phyloP scores from a whole-genome alignment of 2,113 vertebrate genomes.

The Rhynchomys soricoides region DNA sequence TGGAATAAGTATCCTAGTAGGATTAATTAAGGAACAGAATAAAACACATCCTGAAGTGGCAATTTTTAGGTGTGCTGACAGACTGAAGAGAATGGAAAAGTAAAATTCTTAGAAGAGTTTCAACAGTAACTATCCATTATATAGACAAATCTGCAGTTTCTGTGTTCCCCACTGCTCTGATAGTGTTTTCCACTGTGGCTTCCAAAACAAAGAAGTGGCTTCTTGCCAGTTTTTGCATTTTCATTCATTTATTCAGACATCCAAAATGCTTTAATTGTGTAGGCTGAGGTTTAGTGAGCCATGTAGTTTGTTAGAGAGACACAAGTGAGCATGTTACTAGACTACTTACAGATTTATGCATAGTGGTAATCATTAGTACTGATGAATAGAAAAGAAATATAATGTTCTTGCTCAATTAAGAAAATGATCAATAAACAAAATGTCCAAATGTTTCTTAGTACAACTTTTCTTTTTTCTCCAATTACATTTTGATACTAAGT shows the following conservation, averaged over 20 bases:
- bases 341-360: conserved; percentile 48
- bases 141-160: not conserved
- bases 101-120: conserved; percentile 45
- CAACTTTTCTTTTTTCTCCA: not conserved
- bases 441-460: not conserved
- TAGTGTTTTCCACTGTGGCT: conserved; percentile 25
- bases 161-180: not conserved
- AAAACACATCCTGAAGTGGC: not conserved
- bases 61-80: conserved; percentile 52
- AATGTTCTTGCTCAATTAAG: conserved; percentile 41
- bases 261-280: conserved; percentile 16
- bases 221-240: conserved; percentile 33
- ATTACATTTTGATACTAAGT: conserved; percentile 21
- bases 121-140: not conserved
- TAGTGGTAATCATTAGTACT: conserved; percentile 18
- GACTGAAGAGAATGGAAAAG: conserved; percentile 6
- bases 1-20: not conserved
- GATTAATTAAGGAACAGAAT: conserved; percentile 38
- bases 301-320: not conserved
- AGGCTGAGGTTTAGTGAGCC: conserved; percentile 22
- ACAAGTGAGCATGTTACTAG: conserved; percentile 2
- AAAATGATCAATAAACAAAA: conserved; percentile 57
- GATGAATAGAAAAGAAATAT: not conserved
- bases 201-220: conserved; percentile 29
- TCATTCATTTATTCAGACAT: conserved; percentile 52